Evolutionary conservation across 2,113 vertebrate genomes (phyloP), one percentile per base, ranked within the genome.

Genomic region (Sigmodon hispidus): DNA sequence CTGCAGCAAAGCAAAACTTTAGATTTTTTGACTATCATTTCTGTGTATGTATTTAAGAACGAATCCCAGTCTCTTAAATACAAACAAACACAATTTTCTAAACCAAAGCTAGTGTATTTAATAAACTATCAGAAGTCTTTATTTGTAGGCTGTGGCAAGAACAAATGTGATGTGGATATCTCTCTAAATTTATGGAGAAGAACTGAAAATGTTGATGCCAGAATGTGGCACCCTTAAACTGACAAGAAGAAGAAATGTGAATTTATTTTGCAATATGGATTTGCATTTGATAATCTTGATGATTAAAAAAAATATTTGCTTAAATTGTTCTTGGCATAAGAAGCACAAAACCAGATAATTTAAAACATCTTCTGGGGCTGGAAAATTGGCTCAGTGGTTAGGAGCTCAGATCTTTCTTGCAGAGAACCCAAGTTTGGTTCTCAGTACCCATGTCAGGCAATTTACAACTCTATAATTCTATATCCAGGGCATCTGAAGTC

Each of bases 201-300:
- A 52, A 16, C 34, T 52, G 5, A 40, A 45, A 11, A 57, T 29
- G 17, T 24, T 5, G 34, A 67, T 50, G 84, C 1, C 63, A 17
- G 0, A 3, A 17, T 48, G 0, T 2, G 8, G 3, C 45, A 19
- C 2, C 1, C 4, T 70, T 40, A 55, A n/a, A 13, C 11, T n/a
- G 67, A 87, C 22, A 69, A 36, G 5, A 87, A 40, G 13, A 57
- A 52, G 48, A 72, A 55, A 70, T 52, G 7, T 40, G 22, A 7
- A 22, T 40, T 36, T 29, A n/a, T 7, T 55, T 70, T 40, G 36
- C 10, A 43, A 55, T 69, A 13, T n/a, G 1, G 36, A 70, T 72
- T 69, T 69, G n/a, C 22, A 40, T 55, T 29, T 87, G 21, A 50
- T 55, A 31, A 72, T 57, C 15, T 57, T 72, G 65, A 70, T 26